These are phyloP conservation scores for Synchiropus splendidus DNA, from an alignment of 2,113 vertebrate species.

Conservation along the genomic window DNA sequence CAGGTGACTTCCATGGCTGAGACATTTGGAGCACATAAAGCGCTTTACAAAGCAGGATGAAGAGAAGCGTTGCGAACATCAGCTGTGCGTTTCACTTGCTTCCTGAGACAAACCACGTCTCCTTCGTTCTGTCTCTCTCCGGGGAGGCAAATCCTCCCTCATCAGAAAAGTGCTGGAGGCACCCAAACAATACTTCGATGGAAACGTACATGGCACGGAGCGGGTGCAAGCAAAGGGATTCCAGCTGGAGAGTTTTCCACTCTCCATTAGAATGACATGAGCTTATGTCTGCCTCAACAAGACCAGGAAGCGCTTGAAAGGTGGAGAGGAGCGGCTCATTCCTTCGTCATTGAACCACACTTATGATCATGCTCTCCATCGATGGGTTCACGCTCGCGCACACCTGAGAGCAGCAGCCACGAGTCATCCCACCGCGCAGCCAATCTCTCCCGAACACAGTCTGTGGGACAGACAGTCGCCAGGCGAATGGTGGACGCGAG, in stretches of 20 bases:
- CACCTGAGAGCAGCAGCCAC: constrained; percentile 29
- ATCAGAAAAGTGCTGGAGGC: constrained; percentile 79
- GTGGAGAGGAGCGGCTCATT: constrained; percentile 36
- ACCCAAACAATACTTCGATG: constrained; percentile 77
- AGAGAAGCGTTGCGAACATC: no score
- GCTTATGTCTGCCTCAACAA: constrained; percentile 58
- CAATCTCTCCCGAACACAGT: constrained; percentile 4
- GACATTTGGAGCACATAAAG: no score
- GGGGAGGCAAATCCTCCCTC: constrained; percentile 56
- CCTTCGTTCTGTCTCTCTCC: constrained; percentile 17
- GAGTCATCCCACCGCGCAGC: neutral
- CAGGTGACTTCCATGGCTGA: no score
- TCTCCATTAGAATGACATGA: constrained; percentile 71
- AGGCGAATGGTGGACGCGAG: no score
- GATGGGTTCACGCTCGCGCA: constrained; percentile 39
- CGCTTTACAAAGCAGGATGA: no score
- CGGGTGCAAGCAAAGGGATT: constrained; percentile 65
- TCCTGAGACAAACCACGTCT: no score
- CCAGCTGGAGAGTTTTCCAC: constrained; percentile 74
- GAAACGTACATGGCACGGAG: constrained; percentile 83
- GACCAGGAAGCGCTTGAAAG: constrained; percentile 45
- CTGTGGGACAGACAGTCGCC: no score
- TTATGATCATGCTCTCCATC: constrained; percentile 54
- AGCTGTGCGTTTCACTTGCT: no score
- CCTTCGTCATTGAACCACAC: constrained; percentile 23